phyloP scores from a whole-genome alignment of 2,113 vertebrate species.

The Ascaphus truei region DNA sequence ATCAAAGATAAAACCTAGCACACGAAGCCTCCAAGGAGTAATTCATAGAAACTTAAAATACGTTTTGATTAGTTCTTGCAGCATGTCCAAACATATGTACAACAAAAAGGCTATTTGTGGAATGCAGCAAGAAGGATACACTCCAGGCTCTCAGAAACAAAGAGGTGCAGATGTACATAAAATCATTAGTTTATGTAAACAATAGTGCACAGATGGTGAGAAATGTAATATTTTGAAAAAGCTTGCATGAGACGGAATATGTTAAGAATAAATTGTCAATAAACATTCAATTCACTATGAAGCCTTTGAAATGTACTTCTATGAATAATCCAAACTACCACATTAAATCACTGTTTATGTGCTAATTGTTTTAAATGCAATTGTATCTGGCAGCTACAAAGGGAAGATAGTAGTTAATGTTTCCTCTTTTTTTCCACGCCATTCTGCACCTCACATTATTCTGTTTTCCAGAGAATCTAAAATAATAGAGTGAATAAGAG shows the following conservation, averaged over 20 bases:
- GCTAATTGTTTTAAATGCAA: neutral
- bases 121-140: neutral
- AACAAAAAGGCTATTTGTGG: neutral
- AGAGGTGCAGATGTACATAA: slow-evolving; percentile 5
- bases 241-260: neutral
- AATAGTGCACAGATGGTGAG: slow-evolving; percentile 12
- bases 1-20: no score
- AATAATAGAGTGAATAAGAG: no score
- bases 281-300: neutral
- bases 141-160: slow-evolving; percentile 2
- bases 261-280: neutral
- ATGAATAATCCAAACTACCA: slow-evolving; percentile 2
- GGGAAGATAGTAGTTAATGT: neutral
- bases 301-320: neutral
- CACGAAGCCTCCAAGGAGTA: no score
- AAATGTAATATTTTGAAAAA: neutral
- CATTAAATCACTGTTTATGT: neutral
- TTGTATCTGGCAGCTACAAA: neutral
- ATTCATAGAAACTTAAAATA: no score
- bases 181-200: slow-evolving; percentile 22
- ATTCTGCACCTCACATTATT: neutral
- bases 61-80: neutral
- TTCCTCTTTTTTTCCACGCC: neutral
- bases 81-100: slow-evolving; percentile 1
- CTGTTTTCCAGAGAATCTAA: neutral